phyloP scores from a whole-genome alignment of 2,888 invertebrate species.

The Selenia dentaria region DNA sequence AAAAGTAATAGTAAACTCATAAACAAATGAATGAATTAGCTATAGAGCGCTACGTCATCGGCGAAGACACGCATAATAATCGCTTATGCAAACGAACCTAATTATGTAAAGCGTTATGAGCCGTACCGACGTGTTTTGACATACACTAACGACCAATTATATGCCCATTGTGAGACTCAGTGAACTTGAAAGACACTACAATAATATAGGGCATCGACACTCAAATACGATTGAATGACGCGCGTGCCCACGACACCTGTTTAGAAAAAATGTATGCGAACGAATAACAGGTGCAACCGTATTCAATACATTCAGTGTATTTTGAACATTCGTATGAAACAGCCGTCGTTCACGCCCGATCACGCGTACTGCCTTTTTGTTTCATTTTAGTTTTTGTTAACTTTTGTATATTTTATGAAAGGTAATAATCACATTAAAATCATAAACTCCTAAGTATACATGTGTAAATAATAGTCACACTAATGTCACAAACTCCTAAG shows the following conservation, averaged over 20 bases:
- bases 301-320: constrained; percentile 60
- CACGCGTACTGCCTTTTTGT: constrained; percentile 23
- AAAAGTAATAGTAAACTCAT: constrained; percentile 76
- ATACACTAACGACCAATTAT: constrained; percentile 77
- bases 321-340: constrained; percentile 49
- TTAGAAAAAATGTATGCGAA: constrained; percentile 59
- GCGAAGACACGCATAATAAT: constrained; percentile 80
- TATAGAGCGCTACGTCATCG: constrained; percentile 70
- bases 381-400: constrained; percentile 34
- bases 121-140: constrained; percentile 74
- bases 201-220: constrained; percentile 81
- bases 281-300: constrained; percentile 69
- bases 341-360: constrained; percentile 30
- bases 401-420: too few species aligned
- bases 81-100: constrained; percentile 78
- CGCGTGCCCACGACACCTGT: constrained; percentile 64
- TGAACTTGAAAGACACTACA: constrained; percentile 78
- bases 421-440: too few species aligned
- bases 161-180: constrained; percentile 75
- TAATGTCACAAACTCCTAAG: too few species aligned
- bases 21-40: constrained; percentile 79
- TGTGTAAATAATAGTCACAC: too few species aligned
- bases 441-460: too few species aligned
- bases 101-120: constrained; percentile 80
- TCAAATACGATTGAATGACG: constrained; percentile 54